Evolutionary conservation across 2,797 vertebrate species (phyloP), one percentile per base, ranked within the genome.

Genomic region (Tauraco hartlaubi): DNA sequence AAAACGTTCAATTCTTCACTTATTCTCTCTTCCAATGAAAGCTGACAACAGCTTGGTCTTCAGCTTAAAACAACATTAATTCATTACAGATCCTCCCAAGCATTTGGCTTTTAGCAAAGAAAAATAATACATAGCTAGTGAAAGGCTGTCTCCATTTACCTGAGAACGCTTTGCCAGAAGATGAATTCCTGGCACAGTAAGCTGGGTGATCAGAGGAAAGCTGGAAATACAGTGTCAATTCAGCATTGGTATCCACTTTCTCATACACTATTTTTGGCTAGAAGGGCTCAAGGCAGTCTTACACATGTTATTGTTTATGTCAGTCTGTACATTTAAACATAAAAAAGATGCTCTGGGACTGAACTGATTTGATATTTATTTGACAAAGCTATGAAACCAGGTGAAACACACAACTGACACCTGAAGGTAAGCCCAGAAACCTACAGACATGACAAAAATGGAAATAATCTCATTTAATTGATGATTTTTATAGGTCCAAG

Each of bases 361-460:
- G 37, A 90, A 91, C 1, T 33, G 51, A 91, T 76, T 69, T 78
- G 74, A 35, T 77, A 26, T 82, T 88, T 88, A 82, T 92, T 92
- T 93, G 89, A 94, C 81, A 79, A 80, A 96, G 64, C 68, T 66
- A 93, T 71, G 56, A 92, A 92, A 80, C n/a, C 44, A 56, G 12
- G 51, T 49, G 77, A 90, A 86, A 77, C 15, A 23, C 25, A 58
- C 58, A 67, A 69, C 71, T 73, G 67, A 81, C 20, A 88, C 5
- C 71, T 86, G 91, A 80, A 92, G 22, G 62, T 48, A 86, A 86
- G 83, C 88, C 86, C 86, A 90, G 88, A 92, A 93, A 90, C 29
- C 39, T 79, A 59, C 0, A 44, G 56, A 81, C 54, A 68, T 22
- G 61, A 71, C 69, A 90, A 93, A 91, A 61, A 31, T 41, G n/a